Evolutionary conservation across 1,140 invertebrate species (phyloP).

Genomic region (Eulimnadia texana): DNA sequence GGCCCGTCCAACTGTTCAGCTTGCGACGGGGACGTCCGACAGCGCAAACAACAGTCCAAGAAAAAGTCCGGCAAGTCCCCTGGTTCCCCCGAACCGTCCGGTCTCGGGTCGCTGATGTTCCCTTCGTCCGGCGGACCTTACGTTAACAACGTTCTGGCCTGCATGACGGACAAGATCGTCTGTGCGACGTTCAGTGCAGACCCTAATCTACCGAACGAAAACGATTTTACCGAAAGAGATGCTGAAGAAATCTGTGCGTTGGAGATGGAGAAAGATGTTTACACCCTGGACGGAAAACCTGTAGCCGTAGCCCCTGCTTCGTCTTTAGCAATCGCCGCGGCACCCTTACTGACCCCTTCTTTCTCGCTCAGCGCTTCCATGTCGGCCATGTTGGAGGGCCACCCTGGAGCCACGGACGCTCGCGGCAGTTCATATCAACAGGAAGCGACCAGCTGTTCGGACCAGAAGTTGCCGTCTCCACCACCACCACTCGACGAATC

Average conservation of each 20-base stretch:
- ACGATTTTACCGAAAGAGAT: too few relatives aligned
- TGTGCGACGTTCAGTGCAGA: constrained; percentile 21
- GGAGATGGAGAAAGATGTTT: constrained; percentile 18
- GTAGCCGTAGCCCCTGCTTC: constrained; percentile 7
- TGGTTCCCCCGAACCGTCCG: background rate
- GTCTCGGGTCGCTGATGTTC: constrained; percentile 9
- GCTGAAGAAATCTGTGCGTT: constrained; percentile 4
- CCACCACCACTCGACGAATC: too few relatives aligned
- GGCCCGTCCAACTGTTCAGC: constrained; percentile 1
- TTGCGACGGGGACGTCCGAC: constrained; percentile 10
- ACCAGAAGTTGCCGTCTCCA: too few relatives aligned
- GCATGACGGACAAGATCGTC: constrained; percentile 21
- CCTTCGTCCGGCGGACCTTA: constrained; percentile 18
- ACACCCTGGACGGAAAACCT: background rate
- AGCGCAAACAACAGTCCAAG: constrained; percentile 15
- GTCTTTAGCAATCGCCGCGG: constrained; percentile 9
- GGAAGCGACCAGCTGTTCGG: background rate
- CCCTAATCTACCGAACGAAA: constrained; percentile 5
- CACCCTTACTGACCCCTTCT: background rate
- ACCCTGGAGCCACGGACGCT: background rate
- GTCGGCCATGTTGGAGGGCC: background rate
- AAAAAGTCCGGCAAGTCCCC: constrained; percentile 9
- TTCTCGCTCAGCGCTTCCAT: background rate
- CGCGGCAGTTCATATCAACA: background rate
- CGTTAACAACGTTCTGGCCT: constrained; percentile 23